A percentile compares a stretch with the other conserved stretches of the same genome.
These are phyloP conservation scores for Alligator mississippiensis DNA, from an alignment of 2,113 vertebrate genomes.

Conservation along the genomic window DNA sequence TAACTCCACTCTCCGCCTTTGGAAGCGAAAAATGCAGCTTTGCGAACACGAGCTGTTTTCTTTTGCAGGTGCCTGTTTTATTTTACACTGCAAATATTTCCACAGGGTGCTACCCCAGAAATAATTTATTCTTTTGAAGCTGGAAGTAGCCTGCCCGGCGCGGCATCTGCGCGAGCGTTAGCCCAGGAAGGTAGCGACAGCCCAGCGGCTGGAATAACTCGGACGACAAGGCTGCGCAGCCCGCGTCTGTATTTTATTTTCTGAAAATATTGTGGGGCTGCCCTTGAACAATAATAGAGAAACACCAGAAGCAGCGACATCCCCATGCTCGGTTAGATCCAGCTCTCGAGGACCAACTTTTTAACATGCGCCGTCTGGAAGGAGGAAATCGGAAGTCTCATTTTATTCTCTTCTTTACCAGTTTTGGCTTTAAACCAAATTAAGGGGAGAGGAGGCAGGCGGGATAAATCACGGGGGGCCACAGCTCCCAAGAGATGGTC, in stretches of 20 bases:
- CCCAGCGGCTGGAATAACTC: neutral
- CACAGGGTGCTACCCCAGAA: neutral
- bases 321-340: neutral
- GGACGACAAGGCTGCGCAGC: neutral
- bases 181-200: neutral
- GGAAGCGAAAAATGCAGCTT: conserved; percentile 9
- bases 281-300: neutral
- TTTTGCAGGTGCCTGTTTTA: neutral
- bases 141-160: neutral
- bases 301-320: neutral
- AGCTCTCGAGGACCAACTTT: conserved; percentile 6
- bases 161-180: neutral
- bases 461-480: neutral
- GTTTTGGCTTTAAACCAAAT: conserved; percentile 41
- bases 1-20: conserved; percentile 23
- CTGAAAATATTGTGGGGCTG: neutral
- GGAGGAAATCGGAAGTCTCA: conserved; percentile 23
- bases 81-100: neutral
- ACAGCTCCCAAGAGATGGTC: neutral
- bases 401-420: conserved; percentile 4
- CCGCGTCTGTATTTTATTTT: neutral
- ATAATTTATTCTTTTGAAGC: neutral
- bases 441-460: conserved; percentile 32
- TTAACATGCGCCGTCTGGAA: conserved; percentile 41
- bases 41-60: neutral